Base-by-base conservation (phyloP, 2,113 vertebrate genomes). In the Laterallus jamaicensis region DNA sequence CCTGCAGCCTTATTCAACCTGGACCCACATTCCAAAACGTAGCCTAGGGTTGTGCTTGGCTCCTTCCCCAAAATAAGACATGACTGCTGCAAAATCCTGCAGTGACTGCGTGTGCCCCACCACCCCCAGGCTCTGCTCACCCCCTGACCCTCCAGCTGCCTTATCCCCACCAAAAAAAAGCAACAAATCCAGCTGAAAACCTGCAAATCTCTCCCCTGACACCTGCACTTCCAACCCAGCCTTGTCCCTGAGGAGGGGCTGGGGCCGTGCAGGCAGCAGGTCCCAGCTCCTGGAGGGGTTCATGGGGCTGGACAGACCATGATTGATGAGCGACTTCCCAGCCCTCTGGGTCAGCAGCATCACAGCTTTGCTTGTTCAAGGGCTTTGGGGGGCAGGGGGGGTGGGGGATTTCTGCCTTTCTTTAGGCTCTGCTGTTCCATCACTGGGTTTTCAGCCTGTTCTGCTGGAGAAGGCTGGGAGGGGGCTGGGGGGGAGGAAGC, bases 21-120 rank as follows among this genome's bases (percentile, higher is more conserved):
- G 1, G 9, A 12, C 28, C 28, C 15, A 6, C 3, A 1, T 2
- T 15, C 56, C 19, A 42, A 52, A 24, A 3, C 0, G 0, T 5
- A 16, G 15, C 59, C 39, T 11, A 5, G n/a, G 21, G 58, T n/a
- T 17, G 26, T 0, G 2, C 19, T 56, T 37, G 32, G 21, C 42
- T 71, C 49, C 35, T 49, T 25, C 55, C 39, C 77, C 22, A 3
- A 25, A 67, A 49, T 49, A 49, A 49, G 49, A 49, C 8, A 8
- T 4, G 13, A 49, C 21, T 21, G 20, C 49, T 11, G 21, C 49
- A 49, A 49, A 49, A 49, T 18, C 44, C 44, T 2, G 12, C 54
- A 37, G 12, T 7, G 0, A 21, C 5, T 7, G 18, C 49, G 0
- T 6, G 16, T 49, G 35, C 35, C 71, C 64, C 67, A 0, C 31